Percentiles rank a stretch among this genome's conserved stretches.
Evolutionary conservation across 1,140 invertebrate genomes (phyloP).

Genomic region (Philopotamus ludificatus): DNA sequence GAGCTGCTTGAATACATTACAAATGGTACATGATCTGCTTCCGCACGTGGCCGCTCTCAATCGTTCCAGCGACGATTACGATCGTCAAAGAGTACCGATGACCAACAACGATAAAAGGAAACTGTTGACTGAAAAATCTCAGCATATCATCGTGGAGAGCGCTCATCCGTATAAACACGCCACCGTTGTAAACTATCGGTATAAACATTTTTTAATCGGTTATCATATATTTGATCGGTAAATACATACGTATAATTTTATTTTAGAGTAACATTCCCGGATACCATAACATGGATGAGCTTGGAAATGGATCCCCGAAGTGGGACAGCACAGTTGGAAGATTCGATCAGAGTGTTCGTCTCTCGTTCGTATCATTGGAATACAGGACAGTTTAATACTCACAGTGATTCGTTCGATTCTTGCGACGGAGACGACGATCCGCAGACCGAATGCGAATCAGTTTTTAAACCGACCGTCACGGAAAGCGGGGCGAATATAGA

Average conservation of each 20-base stretch:
- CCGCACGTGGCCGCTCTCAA: constrained; percentile 88
- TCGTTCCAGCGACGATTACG: constrained; percentile 55
- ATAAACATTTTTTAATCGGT: too few relatives aligned
- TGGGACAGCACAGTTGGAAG: constrained; percentile 91
- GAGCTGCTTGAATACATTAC: constrained; percentile 89
- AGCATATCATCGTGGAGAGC: constrained; percentile 92
- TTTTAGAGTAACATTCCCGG: constrained; percentile 81
- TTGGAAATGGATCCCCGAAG: constrained; percentile 92
- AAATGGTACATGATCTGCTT: constrained; percentile 84
- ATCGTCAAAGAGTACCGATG: constrained; percentile 32
- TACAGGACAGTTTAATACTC: background rate
- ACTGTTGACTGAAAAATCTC: constrained; percentile 67
- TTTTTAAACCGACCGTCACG: constrained; percentile 41
- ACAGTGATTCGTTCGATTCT: constrained; percentile 42
- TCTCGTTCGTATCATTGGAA: constrained; percentile 9
- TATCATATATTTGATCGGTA: background rate
- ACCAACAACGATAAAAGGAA: constrained; percentile 22
- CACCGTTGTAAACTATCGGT: constrained; percentile 83
- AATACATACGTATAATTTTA: background rate
- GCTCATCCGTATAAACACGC: constrained; percentile 96
- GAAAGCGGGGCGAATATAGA: constrained; percentile 38
- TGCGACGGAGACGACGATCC: constrained; percentile 47
- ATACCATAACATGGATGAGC: constrained; percentile 85
- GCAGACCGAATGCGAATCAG: constrained; percentile 41
- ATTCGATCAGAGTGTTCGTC: constrained; percentile 73